These are phyloP conservation scores for Cebidichthys violaceus DNA, from an alignment of 2,113 vertebrate species.

Conservation along the genomic window DNA sequence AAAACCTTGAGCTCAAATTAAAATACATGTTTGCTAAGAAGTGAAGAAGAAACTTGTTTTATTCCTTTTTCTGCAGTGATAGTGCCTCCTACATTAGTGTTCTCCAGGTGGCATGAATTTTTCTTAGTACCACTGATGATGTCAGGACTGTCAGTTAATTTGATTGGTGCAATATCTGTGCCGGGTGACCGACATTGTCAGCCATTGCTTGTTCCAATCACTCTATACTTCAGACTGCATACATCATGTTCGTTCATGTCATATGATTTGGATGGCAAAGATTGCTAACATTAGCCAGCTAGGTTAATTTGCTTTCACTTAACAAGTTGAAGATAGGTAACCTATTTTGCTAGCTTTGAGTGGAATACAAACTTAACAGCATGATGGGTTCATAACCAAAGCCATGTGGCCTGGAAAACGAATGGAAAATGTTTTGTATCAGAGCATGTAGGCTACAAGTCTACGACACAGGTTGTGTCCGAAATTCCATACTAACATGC, in stretches of 20 bases:
- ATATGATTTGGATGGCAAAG: background rate
- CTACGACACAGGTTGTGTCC: too few species aligned
- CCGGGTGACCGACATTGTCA: background rate
- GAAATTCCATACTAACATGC: background rate
- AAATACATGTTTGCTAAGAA: background rate
- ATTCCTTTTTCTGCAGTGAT: background rate
- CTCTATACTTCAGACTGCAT: background rate
- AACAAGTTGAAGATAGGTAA: background rate
- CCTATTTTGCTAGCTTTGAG: background rate
- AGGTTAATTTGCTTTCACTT: background rate
- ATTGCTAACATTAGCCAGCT: background rate
- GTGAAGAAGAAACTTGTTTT: background rate
- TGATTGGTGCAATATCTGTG: background rate
- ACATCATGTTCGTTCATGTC: background rate
- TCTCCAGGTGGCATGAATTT: background rate
- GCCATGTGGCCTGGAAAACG: background rate
- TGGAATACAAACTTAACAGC: background rate
- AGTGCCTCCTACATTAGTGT: background rate
- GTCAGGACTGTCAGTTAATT: background rate
- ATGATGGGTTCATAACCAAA: background rate
- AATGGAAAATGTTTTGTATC: background rate
- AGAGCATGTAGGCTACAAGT: background rate
- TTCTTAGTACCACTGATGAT: background rate
- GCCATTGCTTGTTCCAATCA: background rate
- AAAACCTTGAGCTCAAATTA: background rate